These are phyloP conservation scores for Zele albiditarsus DNA, from an alignment of 2,888 invertebrate genomes.

Conservation along the genomic window DNA sequence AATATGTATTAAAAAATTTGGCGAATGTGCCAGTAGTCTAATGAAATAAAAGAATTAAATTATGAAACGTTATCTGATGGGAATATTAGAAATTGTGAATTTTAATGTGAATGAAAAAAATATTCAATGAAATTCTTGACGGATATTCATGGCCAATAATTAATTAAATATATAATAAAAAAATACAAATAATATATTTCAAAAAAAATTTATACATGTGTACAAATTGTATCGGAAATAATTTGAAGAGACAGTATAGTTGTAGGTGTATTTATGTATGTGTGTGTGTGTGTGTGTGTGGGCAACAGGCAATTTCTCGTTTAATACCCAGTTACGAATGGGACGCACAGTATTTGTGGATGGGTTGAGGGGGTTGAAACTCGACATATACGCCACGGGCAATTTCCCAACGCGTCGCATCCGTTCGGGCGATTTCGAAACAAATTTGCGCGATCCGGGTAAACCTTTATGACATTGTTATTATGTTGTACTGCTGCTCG, in stretches of 20 bases:
- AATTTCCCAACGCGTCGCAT: conserved; percentile 10
- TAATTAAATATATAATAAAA: not conserved
- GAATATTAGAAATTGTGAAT: no score
- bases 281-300: not conserved
- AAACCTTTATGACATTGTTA: conserved; percentile 11
- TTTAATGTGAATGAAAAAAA: no score
- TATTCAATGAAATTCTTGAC: no score
- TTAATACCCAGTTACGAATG: conserved; percentile 11
- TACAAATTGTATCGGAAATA: not conserved
- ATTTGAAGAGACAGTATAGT: not conserved
- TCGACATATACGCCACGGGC: conserved; percentile 1
- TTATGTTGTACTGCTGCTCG: not conserved
- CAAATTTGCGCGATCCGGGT: conserved; percentile 7
- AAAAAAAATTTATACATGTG: not conserved
- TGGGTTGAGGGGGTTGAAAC: conserved; percentile 9
- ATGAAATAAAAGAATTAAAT: no score
- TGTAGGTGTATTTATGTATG: no score
- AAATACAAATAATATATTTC: not conserved
- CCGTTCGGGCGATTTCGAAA: conserved; percentile 12
- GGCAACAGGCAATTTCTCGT: conserved; percentile 10
- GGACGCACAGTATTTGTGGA: not conserved
- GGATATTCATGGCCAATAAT: no score
- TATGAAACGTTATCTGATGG: no score
- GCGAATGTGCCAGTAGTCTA: no score
- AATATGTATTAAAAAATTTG: no score